Percentiles rank a stretch among this genome's conserved stretches.
Evolutionary conservation across 2,113 vertebrate species (phyloP).

Genomic region (Hippolais icterina): DNA sequence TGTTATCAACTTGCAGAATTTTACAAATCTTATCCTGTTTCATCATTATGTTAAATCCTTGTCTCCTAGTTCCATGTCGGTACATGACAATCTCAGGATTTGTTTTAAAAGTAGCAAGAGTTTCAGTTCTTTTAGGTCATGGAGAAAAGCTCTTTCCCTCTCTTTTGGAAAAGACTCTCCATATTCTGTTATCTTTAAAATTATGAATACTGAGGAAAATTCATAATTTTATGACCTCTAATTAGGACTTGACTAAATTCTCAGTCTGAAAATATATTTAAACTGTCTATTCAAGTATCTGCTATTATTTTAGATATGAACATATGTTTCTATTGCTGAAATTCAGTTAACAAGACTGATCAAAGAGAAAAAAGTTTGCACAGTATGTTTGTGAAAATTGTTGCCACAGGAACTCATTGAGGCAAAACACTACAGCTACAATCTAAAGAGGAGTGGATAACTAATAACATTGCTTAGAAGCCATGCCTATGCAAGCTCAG

Average conservation of each 20-base stretch:
- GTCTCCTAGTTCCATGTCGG: not conserved
- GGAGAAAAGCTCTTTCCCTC: not conserved
- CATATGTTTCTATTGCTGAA: not conserved
- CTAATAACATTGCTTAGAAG: conserved; percentile 34
- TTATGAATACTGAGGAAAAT: not conserved
- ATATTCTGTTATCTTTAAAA: not conserved
- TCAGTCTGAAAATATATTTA: not conserved
- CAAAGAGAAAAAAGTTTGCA: conserved; percentile 2
- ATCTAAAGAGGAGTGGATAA: conserved; percentile 16
- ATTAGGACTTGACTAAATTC: not conserved
- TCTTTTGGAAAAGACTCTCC: not conserved
- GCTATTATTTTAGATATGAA: not conserved
- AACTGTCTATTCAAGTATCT: not conserved
- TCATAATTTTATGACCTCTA: not conserved
- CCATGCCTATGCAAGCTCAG: conserved; percentile 38
- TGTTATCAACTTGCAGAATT: not conserved
- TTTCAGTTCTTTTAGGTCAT: not conserved
- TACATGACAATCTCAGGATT: not conserved
- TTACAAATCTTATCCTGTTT: not conserved
- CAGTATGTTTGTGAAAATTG: conserved; percentile 1
- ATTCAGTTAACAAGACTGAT: not conserved
- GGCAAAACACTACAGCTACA: not conserved
- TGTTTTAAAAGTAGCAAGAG: not conserved
- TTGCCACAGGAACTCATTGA: not conserved
- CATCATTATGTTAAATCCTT: not conserved